phyloP scores from a whole-genome alignment of 2,888 invertebrate genomes.

The Iphiclides podalirius region DNA sequence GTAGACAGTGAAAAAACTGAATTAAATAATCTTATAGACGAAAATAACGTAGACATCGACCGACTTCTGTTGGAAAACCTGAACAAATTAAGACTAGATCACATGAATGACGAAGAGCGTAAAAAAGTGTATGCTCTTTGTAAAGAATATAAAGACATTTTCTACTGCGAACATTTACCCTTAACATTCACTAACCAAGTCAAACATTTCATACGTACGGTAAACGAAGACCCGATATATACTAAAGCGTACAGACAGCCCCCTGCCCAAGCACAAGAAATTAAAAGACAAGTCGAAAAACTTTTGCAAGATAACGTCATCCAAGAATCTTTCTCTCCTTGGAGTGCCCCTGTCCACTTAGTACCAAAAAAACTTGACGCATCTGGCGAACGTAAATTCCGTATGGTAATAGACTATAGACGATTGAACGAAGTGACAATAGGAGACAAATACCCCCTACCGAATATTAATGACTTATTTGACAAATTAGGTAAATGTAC shows the following conservation, averaged over 20 bases:
- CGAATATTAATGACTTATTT: background rate
- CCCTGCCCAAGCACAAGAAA: slow-evolving; percentile 28
- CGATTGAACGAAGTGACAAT: background rate
- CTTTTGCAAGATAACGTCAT: slow-evolving; percentile 29
- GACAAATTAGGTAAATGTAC: no score
- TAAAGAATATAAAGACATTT: slow-evolving; percentile 3
- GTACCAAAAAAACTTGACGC: background rate
- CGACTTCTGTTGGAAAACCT: no score
- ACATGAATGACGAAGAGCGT: slow-evolving; percentile 35
- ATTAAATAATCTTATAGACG: no score
- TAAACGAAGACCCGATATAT: background rate
- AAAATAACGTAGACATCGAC: no score
- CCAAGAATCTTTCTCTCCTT: slow-evolving; percentile 13
- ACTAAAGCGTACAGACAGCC: slow-evolving; percentile 6
- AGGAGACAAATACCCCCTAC: background rate
- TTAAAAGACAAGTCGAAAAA: background rate
- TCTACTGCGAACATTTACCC: slow-evolving; percentile 5
- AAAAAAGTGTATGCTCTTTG: slow-evolving; percentile 23
- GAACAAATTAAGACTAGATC: background rate
- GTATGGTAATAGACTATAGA: background rate
- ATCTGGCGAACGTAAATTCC: background rate
- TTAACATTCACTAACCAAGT: slow-evolving; percentile 1
- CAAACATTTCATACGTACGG: background rate
- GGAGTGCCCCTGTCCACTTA: background rate
- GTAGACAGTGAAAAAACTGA: no score